phyloP scores from a whole-genome alignment of 2,113 vertebrate species.

The Epinephelus lanceolatus region DNA sequence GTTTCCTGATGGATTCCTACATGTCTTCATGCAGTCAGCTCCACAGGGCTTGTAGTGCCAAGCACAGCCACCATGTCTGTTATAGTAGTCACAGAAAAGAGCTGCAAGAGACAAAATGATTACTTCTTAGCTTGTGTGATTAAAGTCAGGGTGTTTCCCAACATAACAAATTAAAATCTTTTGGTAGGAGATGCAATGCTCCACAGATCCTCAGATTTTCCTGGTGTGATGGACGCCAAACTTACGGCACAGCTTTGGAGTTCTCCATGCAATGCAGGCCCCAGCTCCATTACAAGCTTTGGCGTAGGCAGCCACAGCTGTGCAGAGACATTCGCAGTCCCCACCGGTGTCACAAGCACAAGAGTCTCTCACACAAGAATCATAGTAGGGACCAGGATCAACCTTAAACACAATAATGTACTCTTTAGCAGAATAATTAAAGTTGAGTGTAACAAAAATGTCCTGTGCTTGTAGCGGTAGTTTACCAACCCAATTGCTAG shows the following conservation, averaged over 20 bases:
- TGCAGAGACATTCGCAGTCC: conserved; percentile 96
- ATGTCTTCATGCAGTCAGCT: conserved; percentile 91
- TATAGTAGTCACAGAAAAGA: conserved; percentile 96
- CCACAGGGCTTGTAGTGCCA: conserved; percentile 97
- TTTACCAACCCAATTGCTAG: too few species aligned
- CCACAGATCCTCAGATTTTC: neutral
- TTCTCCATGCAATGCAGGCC: conserved; percentile 91
- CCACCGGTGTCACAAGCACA: conserved; percentile 95
- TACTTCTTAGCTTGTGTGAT: neutral
- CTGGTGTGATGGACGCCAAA: conserved; percentile 43
- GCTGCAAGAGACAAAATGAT: conserved; percentile 81
- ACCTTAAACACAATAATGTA: conserved; percentile 82
- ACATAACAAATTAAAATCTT: neutral
- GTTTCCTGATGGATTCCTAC: conserved; percentile 88
- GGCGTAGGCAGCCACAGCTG: conserved; percentile 92
- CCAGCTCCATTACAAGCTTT: conserved; percentile 89
- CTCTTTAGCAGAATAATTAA: neutral
- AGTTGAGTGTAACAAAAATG: neutral
- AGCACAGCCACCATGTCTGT: conserved; percentile 88
- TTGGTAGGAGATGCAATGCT: neutral
- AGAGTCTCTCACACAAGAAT: conserved; percentile 92
- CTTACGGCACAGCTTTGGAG: conserved; percentile 93
- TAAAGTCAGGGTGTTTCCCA: neutral
- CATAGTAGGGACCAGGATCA: conserved; percentile 90
- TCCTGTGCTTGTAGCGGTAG: neutral